phyloP scores from a whole-genome alignment of 2,888 invertebrate species.

The Cotesia congregata region DNA sequence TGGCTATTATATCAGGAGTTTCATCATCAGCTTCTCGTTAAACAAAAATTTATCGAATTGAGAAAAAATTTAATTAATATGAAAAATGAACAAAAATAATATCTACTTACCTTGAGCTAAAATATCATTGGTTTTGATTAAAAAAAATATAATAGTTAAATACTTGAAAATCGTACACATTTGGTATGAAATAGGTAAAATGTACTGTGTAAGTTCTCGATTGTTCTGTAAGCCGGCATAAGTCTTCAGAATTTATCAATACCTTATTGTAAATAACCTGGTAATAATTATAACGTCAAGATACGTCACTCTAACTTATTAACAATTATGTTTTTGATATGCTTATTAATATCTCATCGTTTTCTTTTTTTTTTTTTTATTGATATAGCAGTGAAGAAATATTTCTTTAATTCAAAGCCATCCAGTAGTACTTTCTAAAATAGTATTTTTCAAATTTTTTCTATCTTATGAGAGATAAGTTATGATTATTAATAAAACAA shows the following conservation, averaged over 20 bases:
- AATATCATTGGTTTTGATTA: background rate
- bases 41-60: background rate
- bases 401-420: background rate
- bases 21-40: background rate
- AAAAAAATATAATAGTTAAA: background rate
- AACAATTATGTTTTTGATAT: background rate
- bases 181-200: background rate
- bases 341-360: background rate
- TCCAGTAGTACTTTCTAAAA: background rate
- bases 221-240: background rate
- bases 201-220: background rate
- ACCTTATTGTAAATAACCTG: background rate
- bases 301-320: background rate
- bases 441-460: background rate
- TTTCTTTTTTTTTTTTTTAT: background rate
- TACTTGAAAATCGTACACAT: background rate
- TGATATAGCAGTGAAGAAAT: background rate
- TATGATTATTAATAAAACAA: no score
- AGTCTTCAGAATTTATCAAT: background rate
- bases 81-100: background rate
- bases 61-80: background rate
- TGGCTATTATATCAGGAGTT: background rate
- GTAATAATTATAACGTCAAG: background rate
- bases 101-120: background rate
- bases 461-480: no score